These are phyloP conservation scores for Nomada ferruginata DNA, from an alignment of 2,888 invertebrate species.

Conservation along the genomic window DNA sequence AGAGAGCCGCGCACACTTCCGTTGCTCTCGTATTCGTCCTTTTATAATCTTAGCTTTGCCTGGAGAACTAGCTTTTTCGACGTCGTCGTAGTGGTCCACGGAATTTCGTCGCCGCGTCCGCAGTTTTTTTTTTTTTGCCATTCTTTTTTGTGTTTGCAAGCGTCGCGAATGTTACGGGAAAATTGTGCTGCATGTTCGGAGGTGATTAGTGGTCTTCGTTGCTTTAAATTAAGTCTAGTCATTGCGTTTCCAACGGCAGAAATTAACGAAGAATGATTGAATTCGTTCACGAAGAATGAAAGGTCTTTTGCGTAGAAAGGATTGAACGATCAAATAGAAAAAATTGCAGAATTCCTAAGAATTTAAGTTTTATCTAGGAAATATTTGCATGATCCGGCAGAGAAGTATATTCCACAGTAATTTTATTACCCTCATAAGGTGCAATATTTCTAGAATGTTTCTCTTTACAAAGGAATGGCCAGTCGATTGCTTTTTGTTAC, in stretches of 20 bases:
- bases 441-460: too few species aligned
- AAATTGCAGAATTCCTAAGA: too few species aligned
- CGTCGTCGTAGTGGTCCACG: neutral
- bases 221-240: neutral
- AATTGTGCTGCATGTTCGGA: neutral
- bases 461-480: too few species aligned
- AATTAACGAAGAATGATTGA: too few species aligned
- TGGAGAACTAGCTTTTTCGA: neutral
- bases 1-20: conserved; percentile 15
- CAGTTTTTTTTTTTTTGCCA: neutral
- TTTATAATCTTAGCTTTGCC: conserved; percentile 27
- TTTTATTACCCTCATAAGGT: too few species aligned
- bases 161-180: neutral
- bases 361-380: too few species aligned
- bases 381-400: too few species aligned
- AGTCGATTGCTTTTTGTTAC: too few species aligned
- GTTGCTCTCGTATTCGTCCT: neutral
- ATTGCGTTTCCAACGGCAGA: neutral
- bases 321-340: too few species aligned
- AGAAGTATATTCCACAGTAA: too few species aligned
- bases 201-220: neutral
- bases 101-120: neutral
- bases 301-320: neutral
- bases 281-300: neutral
- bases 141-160: conserved; percentile 22